Evolutionary conservation across 1,140 invertebrate genomes (phyloP), one percentile per base, ranked within the genome.

Genomic region (Halesus radiatus): DNA sequence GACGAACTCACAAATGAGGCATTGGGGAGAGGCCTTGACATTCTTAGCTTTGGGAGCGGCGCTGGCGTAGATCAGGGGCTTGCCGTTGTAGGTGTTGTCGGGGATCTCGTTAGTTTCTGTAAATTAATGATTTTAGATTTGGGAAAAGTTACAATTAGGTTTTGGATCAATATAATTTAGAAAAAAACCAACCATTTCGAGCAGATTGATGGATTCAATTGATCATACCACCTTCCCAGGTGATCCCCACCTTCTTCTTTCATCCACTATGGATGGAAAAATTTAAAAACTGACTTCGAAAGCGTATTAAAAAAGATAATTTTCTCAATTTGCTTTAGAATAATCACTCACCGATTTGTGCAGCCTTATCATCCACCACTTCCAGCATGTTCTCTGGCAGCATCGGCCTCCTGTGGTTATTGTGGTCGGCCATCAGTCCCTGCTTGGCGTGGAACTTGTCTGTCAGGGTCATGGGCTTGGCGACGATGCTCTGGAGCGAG

Each of bases 1-100:
- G 1, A 94, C 87, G 85, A 93, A 93, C 88, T 96, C 93, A 85
- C 95, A 96, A 22, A 96, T 83, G 3, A 92, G 88, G 85, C 95
- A 94, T 22, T 86, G 80, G 5, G 85, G 79, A 64, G 82, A 78
- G 3, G 72, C 32, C 20, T 68, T 68, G 20, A 70, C 22, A 5
- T 8, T 37, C 1, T 15, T 45, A 15, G 13, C 20, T 13, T 73
- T 23, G 3, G 32, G 20, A 0, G n/a, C 58, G 50, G 66, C 53
- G n/a, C 76, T 56, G 37, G 79, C 79, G 52, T 83, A 83, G 5
- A 83, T 79, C 7, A 87, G 68, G 1, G 84, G 83, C 50, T 87
- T 88, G 3, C 91, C 90, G 80, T 91, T 90, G 50, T 88, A 83
- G 0, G 92, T 91, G 85, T 89, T 81, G 82, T 93, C 90, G 5